Evolutionary conservation across 2,888 invertebrate genomes (phyloP), one percentile per base, ranked within the genome.

Genomic region (Chrysolina haemoptera): DNA sequence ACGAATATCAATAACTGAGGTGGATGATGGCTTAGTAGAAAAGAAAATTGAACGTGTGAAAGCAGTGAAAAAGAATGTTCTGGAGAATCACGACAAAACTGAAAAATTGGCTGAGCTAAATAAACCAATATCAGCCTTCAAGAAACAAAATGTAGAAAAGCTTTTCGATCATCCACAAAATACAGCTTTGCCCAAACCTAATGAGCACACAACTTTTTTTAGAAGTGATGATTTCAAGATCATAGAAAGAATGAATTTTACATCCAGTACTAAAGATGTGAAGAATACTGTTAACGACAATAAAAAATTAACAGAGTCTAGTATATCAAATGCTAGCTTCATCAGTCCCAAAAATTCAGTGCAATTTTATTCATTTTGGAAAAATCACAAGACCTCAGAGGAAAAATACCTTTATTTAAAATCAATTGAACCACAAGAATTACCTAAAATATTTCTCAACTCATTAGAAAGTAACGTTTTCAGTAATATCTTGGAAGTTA

Each of bases 351-450:
- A 89, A 70, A 92, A 90, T 72, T 91, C 92, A 69, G 91, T 94
- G 10, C 93, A 93, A 82, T 94, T 94, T 84, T 88, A 91, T 85
- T 80, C 89, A 0, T 89, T 89, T 64, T 94, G 94, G 94, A 91
- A 90, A 81, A 88, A 89, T 78, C 82, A 92, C 67, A 90, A 88
- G 78, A 88, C 88, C 35, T 84, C 85, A n/a, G 87, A 86, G 11
- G 89, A 90, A 22, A 89, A 90, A 82, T 90, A 90, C 79, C 86
- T 90, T 76, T 94, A 93, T 86, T 89, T 94, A 75, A 91, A 91
- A 74, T 75, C 82, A 67, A 90, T 94, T 81, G 88, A 90, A 3
- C 91, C 92, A 0, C 81, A 85, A 1, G 89, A 89, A 73, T 88
- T 94, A 46, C 91, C 92, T 0, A 85, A 88, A 0, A 91, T 94